Evolutionary conservation across 2,113 vertebrate genomes (phyloP).

Genomic region (Hypocryptadius cinnamomeus): DNA sequence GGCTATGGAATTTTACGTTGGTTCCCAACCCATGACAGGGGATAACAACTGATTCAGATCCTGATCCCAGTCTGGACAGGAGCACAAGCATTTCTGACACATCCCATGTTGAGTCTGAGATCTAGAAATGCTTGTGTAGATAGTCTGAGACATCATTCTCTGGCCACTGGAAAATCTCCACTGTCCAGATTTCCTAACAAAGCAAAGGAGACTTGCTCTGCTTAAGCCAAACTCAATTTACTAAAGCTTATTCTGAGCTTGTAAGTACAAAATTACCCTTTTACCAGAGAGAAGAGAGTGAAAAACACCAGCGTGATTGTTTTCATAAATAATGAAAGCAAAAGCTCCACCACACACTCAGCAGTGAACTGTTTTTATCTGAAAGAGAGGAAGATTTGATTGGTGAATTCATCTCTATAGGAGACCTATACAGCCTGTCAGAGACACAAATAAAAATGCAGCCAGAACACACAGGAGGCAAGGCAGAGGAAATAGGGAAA

Average conservation of each 20-base stretch:
- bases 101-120: neutral
- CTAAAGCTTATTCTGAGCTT: neutral
- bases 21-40: rapidly evolving
- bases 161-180: neutral
- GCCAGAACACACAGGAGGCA: neutral
- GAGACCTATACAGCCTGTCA: neutral
- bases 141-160: neutral
- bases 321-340: slow-evolving; percentile 27
- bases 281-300: neutral
- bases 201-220: neutral
- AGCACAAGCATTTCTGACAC: neutral
- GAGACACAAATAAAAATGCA: slow-evolving; percentile 1
- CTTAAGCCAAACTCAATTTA: neutral
- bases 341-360: neutral
- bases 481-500: neutral
- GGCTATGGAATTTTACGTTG: neutral
- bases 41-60: neutral
- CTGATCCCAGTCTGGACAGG: neutral
- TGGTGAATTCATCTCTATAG: neutral
- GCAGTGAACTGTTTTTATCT: neutral
- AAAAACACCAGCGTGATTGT: neutral
- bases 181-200: neutral
- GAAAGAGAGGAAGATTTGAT: neutral
- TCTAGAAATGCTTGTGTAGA: neutral
- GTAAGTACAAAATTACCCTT: neutral